Evolutionary conservation across 2,113 vertebrate species (phyloP).

Genomic region (Dasyprocta punctata): DNA sequence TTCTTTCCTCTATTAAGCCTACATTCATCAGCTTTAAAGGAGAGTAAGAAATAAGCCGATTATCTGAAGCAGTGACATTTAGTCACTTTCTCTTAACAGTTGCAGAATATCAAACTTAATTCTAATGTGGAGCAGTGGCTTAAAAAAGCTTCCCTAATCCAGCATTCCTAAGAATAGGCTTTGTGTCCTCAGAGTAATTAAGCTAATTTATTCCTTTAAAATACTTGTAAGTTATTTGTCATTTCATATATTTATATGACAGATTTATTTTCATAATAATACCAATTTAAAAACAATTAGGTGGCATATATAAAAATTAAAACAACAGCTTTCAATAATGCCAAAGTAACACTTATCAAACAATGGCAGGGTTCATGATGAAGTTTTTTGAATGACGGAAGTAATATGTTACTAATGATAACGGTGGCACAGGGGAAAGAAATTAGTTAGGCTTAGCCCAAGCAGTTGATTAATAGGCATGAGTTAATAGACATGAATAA

Average conservation of each 20-base stretch:
- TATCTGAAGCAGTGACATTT: not conserved
- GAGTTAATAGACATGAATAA: conserved; percentile 77
- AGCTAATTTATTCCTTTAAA: conserved; percentile 67
- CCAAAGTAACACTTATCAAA: not conserved
- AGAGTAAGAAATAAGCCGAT: not conserved
- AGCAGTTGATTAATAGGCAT: conserved; percentile 77
- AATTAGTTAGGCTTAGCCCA: conserved; percentile 74
- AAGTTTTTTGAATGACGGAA: conserved; percentile 45
- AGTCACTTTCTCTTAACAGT: not conserved
- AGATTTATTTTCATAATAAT: conserved; percentile 73
- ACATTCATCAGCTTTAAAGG: not conserved
- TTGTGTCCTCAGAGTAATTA: conserved; percentile 46
- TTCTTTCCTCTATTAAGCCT: not conserved
- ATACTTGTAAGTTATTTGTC: conserved; percentile 56
- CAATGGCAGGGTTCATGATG: conserved; percentile 41
- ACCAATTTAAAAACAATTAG: conserved; percentile 68
- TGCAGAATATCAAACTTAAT: not conserved
- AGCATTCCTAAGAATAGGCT: not conserved
- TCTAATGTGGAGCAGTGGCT: not conserved
- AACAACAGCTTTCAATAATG: conserved; percentile 59
- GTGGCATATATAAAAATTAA: conserved; percentile 46
- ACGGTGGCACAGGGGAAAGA: not conserved
- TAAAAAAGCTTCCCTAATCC: not conserved
- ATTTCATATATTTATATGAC: conserved; percentile 48
- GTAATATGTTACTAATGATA: conserved; percentile 64